Evolutionary conservation across 2,113 vertebrate genomes (phyloP).

Genomic region (Caracal caracal): DNA sequence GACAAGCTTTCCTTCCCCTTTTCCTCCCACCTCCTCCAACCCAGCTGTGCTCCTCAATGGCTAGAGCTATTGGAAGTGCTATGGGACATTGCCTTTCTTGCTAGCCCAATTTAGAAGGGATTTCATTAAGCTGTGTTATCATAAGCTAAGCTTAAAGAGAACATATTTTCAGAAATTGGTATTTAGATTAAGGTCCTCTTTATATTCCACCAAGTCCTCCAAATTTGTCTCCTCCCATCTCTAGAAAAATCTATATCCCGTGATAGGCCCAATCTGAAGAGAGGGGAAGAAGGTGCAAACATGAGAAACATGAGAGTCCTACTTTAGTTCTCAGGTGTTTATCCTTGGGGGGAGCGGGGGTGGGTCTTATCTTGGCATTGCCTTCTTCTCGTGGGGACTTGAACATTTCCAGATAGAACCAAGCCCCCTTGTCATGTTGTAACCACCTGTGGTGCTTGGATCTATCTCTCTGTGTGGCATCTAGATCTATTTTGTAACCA

Average conservation of each 20-base stretch:
- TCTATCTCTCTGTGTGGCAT: not conserved
- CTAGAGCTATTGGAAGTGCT: not conserved
- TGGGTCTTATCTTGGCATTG: not conserved
- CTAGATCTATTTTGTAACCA: not conserved
- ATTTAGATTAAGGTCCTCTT: not conserved
- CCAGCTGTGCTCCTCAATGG: not conserved
- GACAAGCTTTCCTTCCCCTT: not conserved
- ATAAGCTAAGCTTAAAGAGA: not conserved
- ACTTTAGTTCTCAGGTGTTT: not conserved
- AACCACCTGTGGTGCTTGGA: not conserved
- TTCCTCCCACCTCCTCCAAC: not conserved
- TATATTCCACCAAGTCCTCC: not conserved
- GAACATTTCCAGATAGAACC: not conserved
- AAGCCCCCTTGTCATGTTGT: not conserved
- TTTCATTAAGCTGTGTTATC: constrained; percentile 18
- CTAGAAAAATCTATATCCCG: not conserved
- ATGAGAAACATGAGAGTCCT: not conserved
- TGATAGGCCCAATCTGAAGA: not conserved
- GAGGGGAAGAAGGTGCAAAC: not conserved
- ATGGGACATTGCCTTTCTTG: not conserved
- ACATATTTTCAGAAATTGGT: constrained; percentile 22
- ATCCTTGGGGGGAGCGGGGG: not conserved
- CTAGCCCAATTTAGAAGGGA: not conserved
- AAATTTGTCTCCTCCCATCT: not conserved
- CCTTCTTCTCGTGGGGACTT: not conserved